Percentiles rank a stretch among this genome's conserved stretches.
These are phyloP conservation scores for Sinotaia quadrata DNA, from an alignment of 2,888 invertebrate species.

Conservation along the genomic window DNA sequence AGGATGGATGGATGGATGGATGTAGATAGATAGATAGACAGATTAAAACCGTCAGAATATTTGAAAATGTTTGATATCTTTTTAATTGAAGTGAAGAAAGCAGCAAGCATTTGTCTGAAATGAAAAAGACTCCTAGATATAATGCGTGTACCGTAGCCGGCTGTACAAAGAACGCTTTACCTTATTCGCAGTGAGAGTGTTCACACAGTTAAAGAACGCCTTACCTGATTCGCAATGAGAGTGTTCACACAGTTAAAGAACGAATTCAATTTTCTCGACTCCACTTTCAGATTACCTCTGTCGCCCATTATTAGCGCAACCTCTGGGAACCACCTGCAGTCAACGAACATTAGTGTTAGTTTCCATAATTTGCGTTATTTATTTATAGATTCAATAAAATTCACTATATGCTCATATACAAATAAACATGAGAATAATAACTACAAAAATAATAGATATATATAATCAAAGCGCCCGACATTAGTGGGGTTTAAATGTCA, in stretches of 20 bases:
- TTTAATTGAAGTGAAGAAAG: neutral
- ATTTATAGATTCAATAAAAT: too few species aligned
- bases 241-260: slow-evolving; percentile 70
- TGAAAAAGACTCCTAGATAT: neutral
- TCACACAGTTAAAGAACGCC: neutral
- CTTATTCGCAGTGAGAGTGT: slow-evolving; percentile 52
- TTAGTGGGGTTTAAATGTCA: too few species aligned
- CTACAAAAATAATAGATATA: too few species aligned
- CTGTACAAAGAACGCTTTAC: slow-evolving; percentile 40
- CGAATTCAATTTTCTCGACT: slow-evolving; percentile 60
- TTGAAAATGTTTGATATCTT: too few species aligned
- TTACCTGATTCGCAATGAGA: slow-evolving; percentile 71
- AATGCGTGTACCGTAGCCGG: too few species aligned
- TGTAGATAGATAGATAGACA: neutral
- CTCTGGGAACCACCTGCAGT: slow-evolving; percentile 67
- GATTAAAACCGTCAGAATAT: too few species aligned
- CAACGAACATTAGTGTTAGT: neutral
- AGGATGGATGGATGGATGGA: neutral
- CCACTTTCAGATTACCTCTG: slow-evolving; percentile 58
- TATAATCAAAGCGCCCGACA: too few species aligned
- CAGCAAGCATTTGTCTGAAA: neutral
- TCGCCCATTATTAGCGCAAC: slow-evolving; percentile 69
- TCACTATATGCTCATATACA: neutral
- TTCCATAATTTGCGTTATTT: too few species aligned
- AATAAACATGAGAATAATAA: too few species aligned